Evolutionary conservation across 2,797 vertebrate species (phyloP), one percentile per base, ranked within the genome.

Genomic region (Todus mexicanus): DNA sequence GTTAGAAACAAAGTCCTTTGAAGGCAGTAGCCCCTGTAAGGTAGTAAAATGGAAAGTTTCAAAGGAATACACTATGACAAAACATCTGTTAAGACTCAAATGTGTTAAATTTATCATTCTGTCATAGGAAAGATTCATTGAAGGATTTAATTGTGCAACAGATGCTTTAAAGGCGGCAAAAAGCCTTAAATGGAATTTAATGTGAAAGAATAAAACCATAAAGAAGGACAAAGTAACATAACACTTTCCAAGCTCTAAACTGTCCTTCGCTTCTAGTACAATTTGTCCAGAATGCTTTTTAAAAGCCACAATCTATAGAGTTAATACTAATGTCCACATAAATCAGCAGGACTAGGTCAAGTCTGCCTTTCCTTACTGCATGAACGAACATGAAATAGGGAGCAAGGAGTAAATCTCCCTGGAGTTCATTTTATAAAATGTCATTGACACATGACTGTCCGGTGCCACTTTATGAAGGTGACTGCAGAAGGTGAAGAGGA

Each of bases 311-410:
- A 16, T 50, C 26, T 59, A 31, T 12, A 65, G 70, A 94, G 87
- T 93, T 87, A 85, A 51, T 6, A 43, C 27, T 21, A 65, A 65
- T 40, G 23, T 38, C 42, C 69, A 81, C 87, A 66, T 94, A 65
- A 85, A 91, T 95, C 93, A 83, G 2, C 0, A 74, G 65, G 81
- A 80, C 45, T 47, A 63, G 72, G 84, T 84, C 92, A 70, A 53
- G 72, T 42, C 81, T 92, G 47, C 86, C 86, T 59, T 85, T 72
- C 84, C 84, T 91, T 23, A 16, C 82, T 80, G 94, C 95, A 91
- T 87, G 84, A 70, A 61, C 0, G 7, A 84, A 31, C 89, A 31
- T 16, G 51, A 75, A 69, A 83, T 6, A 87, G 66, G 88, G 77
- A 80, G 64, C 71, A 65, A 83, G 75, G 69, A 83, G 66, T 53